phyloP scores from a whole-genome alignment of 2,113 vertebrate species.

The Apistogramma diplotaenia region DNA sequence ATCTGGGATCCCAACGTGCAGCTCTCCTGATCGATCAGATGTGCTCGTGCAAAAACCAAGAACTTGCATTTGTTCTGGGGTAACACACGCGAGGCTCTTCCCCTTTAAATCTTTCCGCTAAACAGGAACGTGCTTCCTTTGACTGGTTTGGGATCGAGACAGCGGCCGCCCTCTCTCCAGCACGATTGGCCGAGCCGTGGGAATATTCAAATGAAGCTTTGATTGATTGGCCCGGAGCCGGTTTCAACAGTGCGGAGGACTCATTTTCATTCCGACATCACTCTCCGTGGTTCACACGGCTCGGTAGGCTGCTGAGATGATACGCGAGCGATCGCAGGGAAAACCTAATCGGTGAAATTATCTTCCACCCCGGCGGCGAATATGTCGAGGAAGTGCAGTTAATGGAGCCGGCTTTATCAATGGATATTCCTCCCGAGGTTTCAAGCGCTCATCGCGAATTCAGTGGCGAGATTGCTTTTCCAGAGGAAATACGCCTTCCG shows the following conservation, averaged over 20 bases:
- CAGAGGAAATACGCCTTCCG: slow-evolving; percentile 72
- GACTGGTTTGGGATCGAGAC: slow-evolving; percentile 52
- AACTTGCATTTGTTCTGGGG: neutral
- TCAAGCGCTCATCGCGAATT: slow-evolving; percentile 47
- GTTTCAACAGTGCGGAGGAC: slow-evolving; percentile 50
- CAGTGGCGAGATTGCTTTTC: slow-evolving; percentile 48
- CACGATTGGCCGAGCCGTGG: slow-evolving; percentile 69
- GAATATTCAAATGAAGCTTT: slow-evolving; percentile 61
- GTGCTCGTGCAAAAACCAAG: neutral
- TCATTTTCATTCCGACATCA: slow-evolving; percentile 65
- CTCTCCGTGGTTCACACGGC: slow-evolving; percentile 35
- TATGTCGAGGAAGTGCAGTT: slow-evolving; percentile 37
- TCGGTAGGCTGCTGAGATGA: slow-evolving; percentile 34
- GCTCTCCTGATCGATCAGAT: neutral
- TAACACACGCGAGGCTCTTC: neutral
- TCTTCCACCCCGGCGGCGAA: neutral
- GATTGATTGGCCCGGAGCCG: slow-evolving; percentile 72
- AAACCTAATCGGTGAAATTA: neutral
- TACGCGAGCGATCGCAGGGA: neutral
- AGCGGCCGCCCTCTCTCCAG: slow-evolving; percentile 50
- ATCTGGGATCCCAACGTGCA: neutral
- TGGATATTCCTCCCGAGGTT: slow-evolving; percentile 61
- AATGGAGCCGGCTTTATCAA: slow-evolving; percentile 44
- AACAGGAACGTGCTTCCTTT: slow-evolving; percentile 63
- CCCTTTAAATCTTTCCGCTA: slow-evolving; percentile 65